Evolutionary conservation across 2,888 invertebrate genomes (phyloP).

Genomic region (Nemotelus nigrinus): DNA sequence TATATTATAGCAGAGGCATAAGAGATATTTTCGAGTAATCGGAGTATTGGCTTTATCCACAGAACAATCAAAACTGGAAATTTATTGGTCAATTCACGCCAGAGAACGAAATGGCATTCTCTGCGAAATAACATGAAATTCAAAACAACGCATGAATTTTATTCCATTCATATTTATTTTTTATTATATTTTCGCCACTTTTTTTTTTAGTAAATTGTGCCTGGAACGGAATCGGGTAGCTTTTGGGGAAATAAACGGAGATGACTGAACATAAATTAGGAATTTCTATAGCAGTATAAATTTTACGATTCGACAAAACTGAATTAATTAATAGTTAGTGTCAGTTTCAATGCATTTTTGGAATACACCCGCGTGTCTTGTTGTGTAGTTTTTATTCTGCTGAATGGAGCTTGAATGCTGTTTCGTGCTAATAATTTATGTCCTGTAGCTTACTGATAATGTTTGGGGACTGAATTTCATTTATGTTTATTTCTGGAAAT

Average conservation of each 20-base stretch:
- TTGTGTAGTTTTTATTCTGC: not conserved
- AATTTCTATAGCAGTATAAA: slow-evolving; percentile 34
- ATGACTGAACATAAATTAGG: slow-evolving; percentile 28
- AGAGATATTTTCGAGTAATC: slow-evolving; percentile 6
- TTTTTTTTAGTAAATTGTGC: slow-evolving; percentile 29
- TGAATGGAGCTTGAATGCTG: no score
- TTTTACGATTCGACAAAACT: slow-evolving; percentile 34
- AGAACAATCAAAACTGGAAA: slow-evolving; percentile 50
- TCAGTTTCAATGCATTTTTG: slow-evolving; percentile 32
- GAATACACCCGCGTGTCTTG: not conserved
- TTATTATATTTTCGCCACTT: slow-evolving; percentile 12
- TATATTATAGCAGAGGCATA: not conserved
- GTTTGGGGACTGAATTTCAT: not conserved
- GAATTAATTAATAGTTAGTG: slow-evolving; percentile 40
- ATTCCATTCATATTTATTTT: slow-evolving; percentile 37
- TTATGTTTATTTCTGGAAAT: not conserved
- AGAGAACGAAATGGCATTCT: slow-evolving; percentile 21
- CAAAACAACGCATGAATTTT: slow-evolving; percentile 36
- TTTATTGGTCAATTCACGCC: slow-evolving; percentile 50
- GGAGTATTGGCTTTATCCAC: slow-evolving; percentile 47
- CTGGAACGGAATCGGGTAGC: not conserved
- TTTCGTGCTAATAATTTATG: not conserved
- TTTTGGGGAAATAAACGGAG: not conserved
- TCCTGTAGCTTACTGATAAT: not conserved
- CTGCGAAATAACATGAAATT: slow-evolving; percentile 5